These are phyloP conservation scores for Callithrix jacchus DNA, from an alignment of 2,113 vertebrate genomes.

Conservation along the genomic window DNA sequence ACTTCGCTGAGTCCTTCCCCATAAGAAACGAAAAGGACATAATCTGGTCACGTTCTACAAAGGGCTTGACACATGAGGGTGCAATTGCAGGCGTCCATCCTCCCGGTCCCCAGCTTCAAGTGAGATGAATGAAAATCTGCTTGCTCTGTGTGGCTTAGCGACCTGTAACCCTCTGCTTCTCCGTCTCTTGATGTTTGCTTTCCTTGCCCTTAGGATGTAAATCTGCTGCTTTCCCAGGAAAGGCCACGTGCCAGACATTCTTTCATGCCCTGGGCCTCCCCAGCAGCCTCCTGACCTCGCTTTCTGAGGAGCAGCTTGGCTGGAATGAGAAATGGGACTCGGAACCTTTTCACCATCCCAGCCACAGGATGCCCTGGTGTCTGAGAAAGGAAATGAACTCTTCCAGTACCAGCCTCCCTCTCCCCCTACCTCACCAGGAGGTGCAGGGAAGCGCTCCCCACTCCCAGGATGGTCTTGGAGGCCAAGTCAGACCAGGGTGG, in stretches of 20 bases:
- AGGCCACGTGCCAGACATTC: neutral
- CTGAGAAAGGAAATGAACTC: neutral
- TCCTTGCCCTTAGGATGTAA: neutral
- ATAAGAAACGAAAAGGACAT: neutral
- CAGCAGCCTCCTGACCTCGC: neutral
- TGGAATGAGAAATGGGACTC: neutral
- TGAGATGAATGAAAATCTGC: too few relatives aligned
- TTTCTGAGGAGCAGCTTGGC: neutral
- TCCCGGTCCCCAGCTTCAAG: neutral
- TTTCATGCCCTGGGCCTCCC: neutral
- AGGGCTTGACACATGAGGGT: neutral
- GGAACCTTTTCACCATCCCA: neutral
- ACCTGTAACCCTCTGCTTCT: neutral
- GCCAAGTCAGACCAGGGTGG: neutral
- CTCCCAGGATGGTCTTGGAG: neutral
- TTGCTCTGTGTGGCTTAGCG: neutral
- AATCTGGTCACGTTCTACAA: neutral
- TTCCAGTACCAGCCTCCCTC: neutral
- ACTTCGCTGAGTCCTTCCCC: neutral
- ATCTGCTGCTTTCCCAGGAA: neutral
- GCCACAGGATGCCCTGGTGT: neutral
- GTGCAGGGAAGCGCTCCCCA: neutral
- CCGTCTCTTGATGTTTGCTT: neutral
- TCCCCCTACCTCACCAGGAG: neutral
- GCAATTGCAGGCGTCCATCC: fast-evolving